phyloP scores from a whole-genome alignment of 2,113 vertebrate genomes.

The Anolis sagrei region DNA sequence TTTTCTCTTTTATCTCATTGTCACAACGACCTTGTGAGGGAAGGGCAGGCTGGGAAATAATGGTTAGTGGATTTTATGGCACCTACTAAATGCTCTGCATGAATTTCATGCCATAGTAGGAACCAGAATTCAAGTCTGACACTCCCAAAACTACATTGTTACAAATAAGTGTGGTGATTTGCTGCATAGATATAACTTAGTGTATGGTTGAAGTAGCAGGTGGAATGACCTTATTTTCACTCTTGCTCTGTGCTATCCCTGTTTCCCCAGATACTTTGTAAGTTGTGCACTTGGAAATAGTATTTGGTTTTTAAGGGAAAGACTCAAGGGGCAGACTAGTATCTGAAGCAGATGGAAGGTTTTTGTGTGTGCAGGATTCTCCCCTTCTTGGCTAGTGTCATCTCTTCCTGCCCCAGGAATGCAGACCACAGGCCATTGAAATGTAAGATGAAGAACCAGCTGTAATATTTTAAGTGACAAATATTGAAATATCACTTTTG shows the following conservation, averaged over 20 bases:
- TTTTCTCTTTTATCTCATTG: too few relatives aligned
- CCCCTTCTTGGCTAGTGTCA: neutral
- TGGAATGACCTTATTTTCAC: neutral
- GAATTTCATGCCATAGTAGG: too few relatives aligned
- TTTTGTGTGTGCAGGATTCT: neutral
- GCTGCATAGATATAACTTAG: neutral
- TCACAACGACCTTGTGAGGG: too few relatives aligned
- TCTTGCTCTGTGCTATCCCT: neutral
- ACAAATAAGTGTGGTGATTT: neutral
- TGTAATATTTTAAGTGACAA: conserved; percentile 62
- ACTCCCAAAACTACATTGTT: neutral
- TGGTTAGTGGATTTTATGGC: too few relatives aligned
- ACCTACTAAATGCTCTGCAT: too few relatives aligned
- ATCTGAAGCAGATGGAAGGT: too few relatives aligned
- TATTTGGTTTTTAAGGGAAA: too few relatives aligned
- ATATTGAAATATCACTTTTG: conserved; percentile 47
- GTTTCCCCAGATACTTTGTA: neutral
- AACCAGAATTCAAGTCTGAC: too few relatives aligned
- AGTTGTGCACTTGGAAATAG: neutral
- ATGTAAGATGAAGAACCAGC: conserved; percentile 55
- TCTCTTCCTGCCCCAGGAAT: conserved; percentile 16
- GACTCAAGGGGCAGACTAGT: too few relatives aligned
- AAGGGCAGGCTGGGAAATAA: too few relatives aligned
- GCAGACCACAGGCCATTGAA: conserved; percentile 63
- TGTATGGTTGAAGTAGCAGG: neutral